Evolutionary conservation across 2,797 vertebrate species (phyloP).

Genomic region (Lemur catta): DNA sequence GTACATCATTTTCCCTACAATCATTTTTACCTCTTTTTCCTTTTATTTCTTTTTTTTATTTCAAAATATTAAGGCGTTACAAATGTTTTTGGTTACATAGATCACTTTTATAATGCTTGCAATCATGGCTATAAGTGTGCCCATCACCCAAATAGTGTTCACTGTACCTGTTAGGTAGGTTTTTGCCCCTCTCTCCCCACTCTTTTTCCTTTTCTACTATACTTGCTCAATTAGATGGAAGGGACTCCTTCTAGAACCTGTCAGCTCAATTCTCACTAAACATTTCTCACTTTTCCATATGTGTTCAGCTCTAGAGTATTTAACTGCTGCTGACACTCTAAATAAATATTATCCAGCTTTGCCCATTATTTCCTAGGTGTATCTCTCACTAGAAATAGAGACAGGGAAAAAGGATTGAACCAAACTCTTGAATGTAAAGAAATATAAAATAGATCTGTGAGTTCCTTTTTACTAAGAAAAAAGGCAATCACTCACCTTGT

Average conservation of each 20-base stretch:
- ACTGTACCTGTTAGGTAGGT: background rate
- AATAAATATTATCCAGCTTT: background rate
- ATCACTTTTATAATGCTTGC: background rate
- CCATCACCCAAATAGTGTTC: background rate
- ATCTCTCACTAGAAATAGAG: background rate
- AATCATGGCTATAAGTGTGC: background rate
- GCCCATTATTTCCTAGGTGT: background rate
- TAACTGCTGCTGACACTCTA: background rate
- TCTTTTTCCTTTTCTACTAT: background rate
- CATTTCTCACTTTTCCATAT: background rate
- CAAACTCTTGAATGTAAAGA: background rate
- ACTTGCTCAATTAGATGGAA: background rate
- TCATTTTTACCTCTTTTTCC: background rate
- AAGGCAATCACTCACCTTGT: conserved; percentile 60
- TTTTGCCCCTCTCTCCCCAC: background rate
- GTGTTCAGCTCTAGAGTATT: background rate
- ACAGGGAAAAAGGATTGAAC: background rate
- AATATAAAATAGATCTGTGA: background rate
- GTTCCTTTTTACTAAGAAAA: background rate
- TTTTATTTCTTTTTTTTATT: background rate
- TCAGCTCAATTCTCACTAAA: background rate
- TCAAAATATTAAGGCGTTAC: background rate
- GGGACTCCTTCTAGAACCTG: background rate
- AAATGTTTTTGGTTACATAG: background rate
- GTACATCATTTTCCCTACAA: background rate